Conservation (phyloP, 2,797 vertebrate species). For the Atherinosoma microstoma region DNA sequence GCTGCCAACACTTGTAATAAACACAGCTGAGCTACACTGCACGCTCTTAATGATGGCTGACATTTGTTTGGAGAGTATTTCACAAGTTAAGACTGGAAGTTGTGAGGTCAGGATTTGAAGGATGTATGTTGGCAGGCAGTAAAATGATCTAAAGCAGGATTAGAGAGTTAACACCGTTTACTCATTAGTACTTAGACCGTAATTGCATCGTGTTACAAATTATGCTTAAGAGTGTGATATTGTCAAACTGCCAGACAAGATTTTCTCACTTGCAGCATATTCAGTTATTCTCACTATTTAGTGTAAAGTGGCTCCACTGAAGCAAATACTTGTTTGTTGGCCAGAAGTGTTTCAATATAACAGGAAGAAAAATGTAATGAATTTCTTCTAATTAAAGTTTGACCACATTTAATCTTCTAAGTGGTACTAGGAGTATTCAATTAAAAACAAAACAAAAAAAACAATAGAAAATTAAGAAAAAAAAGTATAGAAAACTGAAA, state of each 20-base stretch:
- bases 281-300: conserved; percentile 31
- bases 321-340: conserved; percentile 22
- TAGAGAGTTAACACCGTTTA: conserved; percentile 53
- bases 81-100: conserved; percentile 39
- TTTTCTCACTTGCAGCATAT: conserved; percentile 45
- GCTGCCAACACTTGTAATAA: conserved; percentile 57
- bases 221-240: conserved; percentile 55
- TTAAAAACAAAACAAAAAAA: not conserved
- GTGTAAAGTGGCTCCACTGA: conserved; percentile 28
- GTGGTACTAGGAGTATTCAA: not conserved
- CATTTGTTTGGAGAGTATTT: conserved; percentile 48
- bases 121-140: conserved; percentile 61
- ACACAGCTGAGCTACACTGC: conserved; percentile 51
- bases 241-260: conserved; percentile 62
- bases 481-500: not conserved
- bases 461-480: not conserved
- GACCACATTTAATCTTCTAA: not conserved
- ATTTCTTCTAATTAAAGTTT: conserved; percentile 1
- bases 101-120: conserved; percentile 63
- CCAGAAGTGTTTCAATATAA: conserved; percentile 3
- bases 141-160: conserved; percentile 64
- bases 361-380: conserved; percentile 1
- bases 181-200: conserved; percentile 64
- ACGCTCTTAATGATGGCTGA: conserved; percentile 55
- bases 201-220: conserved; percentile 67